Conservation (phyloP, 2,113 vertebrate genomes). For the Ramphastos sulfuratus region DNA sequence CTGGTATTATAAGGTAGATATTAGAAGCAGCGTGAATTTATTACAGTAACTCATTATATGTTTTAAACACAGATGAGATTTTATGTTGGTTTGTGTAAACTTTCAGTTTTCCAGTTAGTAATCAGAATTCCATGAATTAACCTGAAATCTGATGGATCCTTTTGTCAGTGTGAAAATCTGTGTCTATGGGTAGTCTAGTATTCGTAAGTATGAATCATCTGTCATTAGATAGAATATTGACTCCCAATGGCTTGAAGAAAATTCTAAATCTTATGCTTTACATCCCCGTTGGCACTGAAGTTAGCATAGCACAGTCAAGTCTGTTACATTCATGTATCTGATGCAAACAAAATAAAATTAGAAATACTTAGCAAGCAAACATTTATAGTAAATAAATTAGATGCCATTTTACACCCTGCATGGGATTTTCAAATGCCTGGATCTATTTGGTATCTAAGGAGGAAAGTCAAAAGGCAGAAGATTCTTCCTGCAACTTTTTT, state of each 20-base stretch:
- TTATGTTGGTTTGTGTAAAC: neutral
- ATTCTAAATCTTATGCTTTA: neutral
- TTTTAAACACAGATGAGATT: neutral
- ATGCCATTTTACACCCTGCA: neutral
- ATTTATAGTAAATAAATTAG: neutral
- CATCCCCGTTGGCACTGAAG: neutral
- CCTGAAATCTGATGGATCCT: neutral
- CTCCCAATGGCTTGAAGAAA: neutral
- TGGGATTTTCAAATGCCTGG: neutral
- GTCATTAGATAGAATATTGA: neutral
- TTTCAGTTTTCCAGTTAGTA: neutral
- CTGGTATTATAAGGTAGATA: neutral
- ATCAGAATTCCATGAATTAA: neutral
- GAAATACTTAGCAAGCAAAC: neutral
- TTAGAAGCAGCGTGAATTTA: neutral
- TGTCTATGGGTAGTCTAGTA: neutral
- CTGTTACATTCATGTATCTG: neutral
- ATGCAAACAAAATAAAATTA: neutral
- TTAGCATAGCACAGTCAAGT: neutral
- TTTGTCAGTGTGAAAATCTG: neutral
- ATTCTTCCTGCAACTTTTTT: neutral
- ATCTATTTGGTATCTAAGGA: neutral
- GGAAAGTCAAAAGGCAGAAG: neutral
- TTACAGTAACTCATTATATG: neutral
- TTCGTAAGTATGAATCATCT: neutral